Evolutionary conservation across 2,113 vertebrate genomes (phyloP).

Genomic region (Gobio gobio): DNA sequence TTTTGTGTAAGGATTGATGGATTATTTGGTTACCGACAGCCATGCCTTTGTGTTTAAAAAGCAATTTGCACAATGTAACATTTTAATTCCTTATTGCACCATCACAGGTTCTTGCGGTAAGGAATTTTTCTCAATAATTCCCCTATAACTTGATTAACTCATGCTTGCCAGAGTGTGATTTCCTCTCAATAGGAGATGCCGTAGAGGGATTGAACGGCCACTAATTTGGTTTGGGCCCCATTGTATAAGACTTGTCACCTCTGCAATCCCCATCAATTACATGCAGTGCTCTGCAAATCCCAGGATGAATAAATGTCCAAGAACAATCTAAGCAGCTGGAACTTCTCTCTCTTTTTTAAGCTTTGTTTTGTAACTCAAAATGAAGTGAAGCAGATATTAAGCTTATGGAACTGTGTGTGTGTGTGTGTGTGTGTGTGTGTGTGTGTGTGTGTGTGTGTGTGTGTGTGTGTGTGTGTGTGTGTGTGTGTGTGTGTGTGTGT

Average conservation of each 20-base stretch:
- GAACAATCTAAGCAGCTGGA: constrained; percentile 40
- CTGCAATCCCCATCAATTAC: constrained; percentile 47
- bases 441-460: not conserved
- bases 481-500: not conserved
- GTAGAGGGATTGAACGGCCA: constrained; percentile 33
- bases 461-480: not conserved
- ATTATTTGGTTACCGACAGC: not conserved
- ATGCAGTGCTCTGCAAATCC: constrained; percentile 46
- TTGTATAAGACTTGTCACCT: constrained; percentile 51
- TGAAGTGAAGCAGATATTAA: constrained; percentile 54
- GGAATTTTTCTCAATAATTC: constrained; percentile 30
- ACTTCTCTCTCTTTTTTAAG: constrained; percentile 8
- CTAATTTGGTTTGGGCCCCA: constrained; percentile 42
- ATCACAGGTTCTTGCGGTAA: constrained; percentile 19
- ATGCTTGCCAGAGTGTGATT: constrained; percentile 40
- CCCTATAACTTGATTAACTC: constrained; percentile 41
- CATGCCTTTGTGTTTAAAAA: not conserved
- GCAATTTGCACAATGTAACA: constrained; percentile 15
- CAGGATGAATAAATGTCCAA: constrained; percentile 35
- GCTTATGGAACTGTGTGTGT: constrained; percentile 9
- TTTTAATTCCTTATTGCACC: constrained; percentile 14
- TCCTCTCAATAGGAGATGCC: constrained; percentile 33
- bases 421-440: not conserved
- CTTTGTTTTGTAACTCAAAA: constrained; percentile 62
- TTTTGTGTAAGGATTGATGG: constrained; percentile 17